A percentile compares a stretch with the other conserved stretches of the same genome.
phyloP scores from a whole-genome alignment of 2,797 vertebrate genomes.

The Bryconaethiops microstoma region DNA sequence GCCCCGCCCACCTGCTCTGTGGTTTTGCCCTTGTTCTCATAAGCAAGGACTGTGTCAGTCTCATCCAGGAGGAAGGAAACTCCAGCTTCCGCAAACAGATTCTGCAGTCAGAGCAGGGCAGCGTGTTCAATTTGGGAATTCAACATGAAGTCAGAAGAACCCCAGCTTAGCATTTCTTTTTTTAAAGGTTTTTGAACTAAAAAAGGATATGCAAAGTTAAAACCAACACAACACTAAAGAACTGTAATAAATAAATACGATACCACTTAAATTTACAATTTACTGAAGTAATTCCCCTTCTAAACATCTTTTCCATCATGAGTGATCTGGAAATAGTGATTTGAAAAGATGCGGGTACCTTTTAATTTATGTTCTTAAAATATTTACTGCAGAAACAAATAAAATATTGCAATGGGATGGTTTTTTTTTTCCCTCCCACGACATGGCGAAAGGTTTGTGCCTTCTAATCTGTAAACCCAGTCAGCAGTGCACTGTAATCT shows the following conservation, averaged over 20 bases:
- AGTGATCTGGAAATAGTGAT: neutral
- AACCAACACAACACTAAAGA: neutral
- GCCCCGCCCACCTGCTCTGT: slow-evolving; percentile 65
- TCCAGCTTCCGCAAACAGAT: slow-evolving; percentile 78
- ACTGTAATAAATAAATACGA: too few relatives aligned
- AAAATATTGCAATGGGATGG: neutral
- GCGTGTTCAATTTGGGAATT: neutral
- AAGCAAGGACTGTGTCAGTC: slow-evolving; percentile 91
- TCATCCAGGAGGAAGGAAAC: slow-evolving; percentile 90
- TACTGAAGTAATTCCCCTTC: neutral
- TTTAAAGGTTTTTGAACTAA: neutral
- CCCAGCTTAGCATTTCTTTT: neutral
- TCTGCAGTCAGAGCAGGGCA: slow-evolving; percentile 60
- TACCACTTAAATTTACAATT: too few relatives aligned
- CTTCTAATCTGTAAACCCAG: neutral
- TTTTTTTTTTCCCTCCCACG: neutral
- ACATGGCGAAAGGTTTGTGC: too few relatives aligned
- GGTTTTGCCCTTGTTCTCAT: slow-evolving; percentile 91
- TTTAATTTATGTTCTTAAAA: neutral
- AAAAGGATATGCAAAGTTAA: neutral
- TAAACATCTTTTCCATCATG: neutral
- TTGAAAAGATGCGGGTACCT: neutral
- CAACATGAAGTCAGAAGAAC: neutral
- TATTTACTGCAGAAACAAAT: neutral
- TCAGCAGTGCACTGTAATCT: too few relatives aligned